Percentiles rank a stretch among this genome's conserved stretches.
phyloP scores from a whole-genome alignment of 2,888 invertebrate genomes.

The Timandra comae region DNA sequence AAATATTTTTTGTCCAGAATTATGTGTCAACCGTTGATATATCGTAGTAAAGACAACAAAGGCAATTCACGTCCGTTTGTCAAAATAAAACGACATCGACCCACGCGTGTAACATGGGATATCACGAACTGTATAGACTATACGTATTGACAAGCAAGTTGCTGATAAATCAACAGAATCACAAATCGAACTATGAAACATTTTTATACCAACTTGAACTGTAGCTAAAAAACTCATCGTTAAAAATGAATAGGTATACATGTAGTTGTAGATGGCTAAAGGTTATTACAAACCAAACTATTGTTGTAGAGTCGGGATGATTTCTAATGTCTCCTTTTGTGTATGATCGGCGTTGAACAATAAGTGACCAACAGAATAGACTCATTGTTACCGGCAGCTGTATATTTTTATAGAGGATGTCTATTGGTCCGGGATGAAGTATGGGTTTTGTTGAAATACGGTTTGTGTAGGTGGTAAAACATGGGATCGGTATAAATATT shows the following conservation, averaged over 20 bases:
- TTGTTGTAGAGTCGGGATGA: conserved; percentile 57
- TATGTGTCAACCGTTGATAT: conserved; percentile 59
- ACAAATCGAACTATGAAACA: conserved; percentile 23
- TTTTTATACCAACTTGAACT: conserved; percentile 30
- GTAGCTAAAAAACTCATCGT: conserved; percentile 39
- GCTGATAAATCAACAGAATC: conserved; percentile 32
- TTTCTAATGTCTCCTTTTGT: conserved; percentile 63
- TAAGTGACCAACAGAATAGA: conserved; percentile 62
- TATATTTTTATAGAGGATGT: conserved; percentile 58
- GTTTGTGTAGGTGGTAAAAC: conserved; percentile 20
- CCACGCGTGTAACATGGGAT: conserved; percentile 60
- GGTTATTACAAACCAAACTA: conserved; percentile 57
- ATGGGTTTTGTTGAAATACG: conserved; percentile 32
- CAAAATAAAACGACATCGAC: conserved; percentile 66
- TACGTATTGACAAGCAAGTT: conserved; percentile 25
- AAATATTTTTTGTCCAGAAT: conserved; percentile 42
- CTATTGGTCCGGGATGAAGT: conserved; percentile 45
- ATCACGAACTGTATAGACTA: conserved; percentile 38
- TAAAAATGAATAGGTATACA: too few relatives aligned
- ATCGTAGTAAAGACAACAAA: conserved; percentile 62
- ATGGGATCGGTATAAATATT: conserved; percentile 6
- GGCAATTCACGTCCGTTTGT: conserved; percentile 58
- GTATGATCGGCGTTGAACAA: conserved; percentile 56
- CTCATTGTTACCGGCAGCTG: conserved; percentile 62
- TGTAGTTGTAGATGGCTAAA: conserved; percentile 46